Conservation (phyloP, 1,140 invertebrate genomes). For the Camponotus pennsylvanicus region DNA sequence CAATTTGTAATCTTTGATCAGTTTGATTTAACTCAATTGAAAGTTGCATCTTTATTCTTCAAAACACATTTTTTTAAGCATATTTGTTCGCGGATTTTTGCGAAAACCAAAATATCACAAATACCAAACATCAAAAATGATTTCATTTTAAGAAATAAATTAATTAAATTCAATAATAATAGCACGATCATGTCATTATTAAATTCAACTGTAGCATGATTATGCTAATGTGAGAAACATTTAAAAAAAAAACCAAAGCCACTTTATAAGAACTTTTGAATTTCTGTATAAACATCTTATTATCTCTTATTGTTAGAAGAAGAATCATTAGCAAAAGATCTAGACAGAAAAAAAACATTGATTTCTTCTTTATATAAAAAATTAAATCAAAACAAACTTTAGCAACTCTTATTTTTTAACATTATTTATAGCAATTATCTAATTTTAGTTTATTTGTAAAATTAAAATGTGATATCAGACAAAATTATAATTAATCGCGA, state of each 20-base stretch:
- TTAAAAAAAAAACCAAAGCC: constrained; percentile 26
- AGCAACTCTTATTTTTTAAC: background rate
- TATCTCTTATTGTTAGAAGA: constrained; percentile 16
- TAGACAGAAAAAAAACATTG: background rate
- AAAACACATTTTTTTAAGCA: too few species aligned
- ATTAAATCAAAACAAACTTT: background rate
- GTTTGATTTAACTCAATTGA: too few species aligned
- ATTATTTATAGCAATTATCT: background rate
- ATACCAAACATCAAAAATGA: too few species aligned
- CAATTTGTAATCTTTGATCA: too few species aligned
- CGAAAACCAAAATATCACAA: too few species aligned
- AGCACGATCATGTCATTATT: background rate
- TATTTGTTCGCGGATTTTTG: too few species aligned
- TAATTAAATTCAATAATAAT: too few species aligned
- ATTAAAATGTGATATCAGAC: background rate
- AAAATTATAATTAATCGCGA: background rate
- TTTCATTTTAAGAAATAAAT: too few species aligned
- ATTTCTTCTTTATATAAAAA: background rate
- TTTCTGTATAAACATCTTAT: constrained; percentile 33
- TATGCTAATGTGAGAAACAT: constrained; percentile 33
- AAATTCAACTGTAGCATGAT: background rate
- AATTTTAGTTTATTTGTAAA: background rate
- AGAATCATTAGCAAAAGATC: background rate
- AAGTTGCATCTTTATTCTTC: too few species aligned
- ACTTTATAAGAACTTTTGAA: constrained; percentile 53